A percentile compares a stretch with the other conserved stretches of the same genome.
These are phyloP conservation scores for Danaus chrysippus DNA, from an alignment of 2,888 invertebrate species.

Conservation along the genomic window DNA sequence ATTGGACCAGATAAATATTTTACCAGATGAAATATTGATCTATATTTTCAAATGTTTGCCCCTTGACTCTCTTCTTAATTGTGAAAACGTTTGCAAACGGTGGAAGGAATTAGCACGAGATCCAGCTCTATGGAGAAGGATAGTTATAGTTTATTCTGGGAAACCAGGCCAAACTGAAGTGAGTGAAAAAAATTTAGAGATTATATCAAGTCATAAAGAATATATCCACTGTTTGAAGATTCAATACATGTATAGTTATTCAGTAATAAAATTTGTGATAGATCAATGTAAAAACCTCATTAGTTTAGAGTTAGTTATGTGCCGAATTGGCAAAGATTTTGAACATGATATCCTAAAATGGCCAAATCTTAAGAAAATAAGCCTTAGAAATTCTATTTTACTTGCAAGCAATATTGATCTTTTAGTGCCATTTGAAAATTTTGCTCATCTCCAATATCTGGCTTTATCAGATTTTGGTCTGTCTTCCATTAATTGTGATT, in stretches of 20 bases:
- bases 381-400: slow-evolving; percentile 62
- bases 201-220: slow-evolving; percentile 54
- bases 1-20: slow-evolving; percentile 37
- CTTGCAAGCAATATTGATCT: slow-evolving; percentile 46
- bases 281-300: slow-evolving; percentile 55
- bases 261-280: slow-evolving; percentile 51
- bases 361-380: slow-evolving; percentile 58
- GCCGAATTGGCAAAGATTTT: slow-evolving; percentile 57
- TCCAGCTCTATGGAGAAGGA: slow-evolving; percentile 53
- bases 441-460: slow-evolving; percentile 53
- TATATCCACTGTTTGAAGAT: slow-evolving; percentile 56
- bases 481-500: slow-evolving; percentile 51
- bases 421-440: slow-evolving; percentile 53
- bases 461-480: slow-evolving; percentile 68
- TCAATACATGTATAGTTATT: slow-evolving; percentile 62
- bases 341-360: slow-evolving; percentile 53
- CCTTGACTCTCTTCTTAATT: slow-evolving; percentile 52
- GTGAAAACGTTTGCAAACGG: slow-evolving; percentile 57
- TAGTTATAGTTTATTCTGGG: slow-evolving; percentile 58
- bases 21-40: slow-evolving; percentile 66
- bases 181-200: slow-evolving; percentile 49
- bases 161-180: slow-evolving; percentile 58
- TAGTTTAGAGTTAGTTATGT: slow-evolving; percentile 67
- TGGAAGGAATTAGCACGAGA: slow-evolving; percentile 62
- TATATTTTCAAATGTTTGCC: slow-evolving; percentile 60